These are phyloP conservation scores for Caenorhabditis virilis DNA, from an alignment of 2,888 invertebrate genomes.

Conservation along the genomic window DNA sequence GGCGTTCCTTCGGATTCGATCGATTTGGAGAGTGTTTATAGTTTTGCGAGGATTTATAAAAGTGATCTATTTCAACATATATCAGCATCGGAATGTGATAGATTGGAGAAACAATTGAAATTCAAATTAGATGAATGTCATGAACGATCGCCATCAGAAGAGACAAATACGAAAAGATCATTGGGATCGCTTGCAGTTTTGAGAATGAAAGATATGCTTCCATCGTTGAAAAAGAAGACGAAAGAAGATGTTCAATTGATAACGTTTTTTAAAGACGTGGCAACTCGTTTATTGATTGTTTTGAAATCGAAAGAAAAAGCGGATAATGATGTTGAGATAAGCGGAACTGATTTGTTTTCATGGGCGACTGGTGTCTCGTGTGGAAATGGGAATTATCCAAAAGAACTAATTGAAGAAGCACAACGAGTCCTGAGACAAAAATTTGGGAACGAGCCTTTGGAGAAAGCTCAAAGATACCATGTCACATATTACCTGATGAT, in stretches of 20 bases:
- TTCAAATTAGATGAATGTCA: background rate
- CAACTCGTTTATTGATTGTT: no score
- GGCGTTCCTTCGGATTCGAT: background rate
- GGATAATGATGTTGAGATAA: background rate
- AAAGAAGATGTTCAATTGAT: background rate
- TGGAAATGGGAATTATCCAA: background rate
- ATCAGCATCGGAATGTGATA: background rate
- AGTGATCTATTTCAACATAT: background rate
- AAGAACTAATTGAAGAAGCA: background rate
- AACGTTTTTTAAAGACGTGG: no score
- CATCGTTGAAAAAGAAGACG: background rate
- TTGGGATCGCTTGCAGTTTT: background rate
- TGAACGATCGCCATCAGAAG: background rate
- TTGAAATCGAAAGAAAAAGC: background rate
- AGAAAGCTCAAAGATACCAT: background rate
- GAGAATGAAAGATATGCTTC: no score
- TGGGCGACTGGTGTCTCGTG: background rate
- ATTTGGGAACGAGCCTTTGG: background rate
- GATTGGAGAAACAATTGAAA: background rate
- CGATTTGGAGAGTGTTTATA: background rate
- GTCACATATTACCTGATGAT: slow-evolving; percentile 3
- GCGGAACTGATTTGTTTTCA: background rate
- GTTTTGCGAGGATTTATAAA: background rate
- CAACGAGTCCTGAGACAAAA: background rate
- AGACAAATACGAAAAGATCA: background rate